Percentiles rank a stretch among this genome's conserved stretches.
Conservation (phyloP, 2,797 vertebrate species). For the Neopelma chrysocephalum region DNA sequence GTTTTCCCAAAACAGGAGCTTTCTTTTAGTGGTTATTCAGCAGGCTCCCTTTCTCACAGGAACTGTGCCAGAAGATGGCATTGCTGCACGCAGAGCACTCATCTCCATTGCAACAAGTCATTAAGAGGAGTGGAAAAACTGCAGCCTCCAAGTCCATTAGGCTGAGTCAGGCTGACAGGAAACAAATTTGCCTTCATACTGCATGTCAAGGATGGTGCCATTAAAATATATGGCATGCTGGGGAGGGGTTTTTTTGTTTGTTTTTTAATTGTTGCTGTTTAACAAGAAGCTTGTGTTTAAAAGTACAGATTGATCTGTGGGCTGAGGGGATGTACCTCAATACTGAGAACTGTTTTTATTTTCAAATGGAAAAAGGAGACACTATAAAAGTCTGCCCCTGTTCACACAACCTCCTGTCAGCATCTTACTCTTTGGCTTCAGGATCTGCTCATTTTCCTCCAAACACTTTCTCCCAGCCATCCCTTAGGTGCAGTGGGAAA, state of each 20-base stretch:
- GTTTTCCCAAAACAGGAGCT: constrained; percentile 27
- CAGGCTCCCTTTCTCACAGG: constrained; percentile 61
- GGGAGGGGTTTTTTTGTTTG: not conserved
- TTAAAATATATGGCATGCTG: constrained; percentile 10
- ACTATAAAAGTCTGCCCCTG: not conserved
- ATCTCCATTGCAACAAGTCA: constrained; percentile 60
- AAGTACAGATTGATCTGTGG: not conserved
- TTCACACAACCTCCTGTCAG: not conserved
- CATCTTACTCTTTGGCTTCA: not conserved
- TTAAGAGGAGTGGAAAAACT: constrained; percentile 49
- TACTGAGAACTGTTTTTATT: not conserved
- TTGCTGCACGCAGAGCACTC: constrained; percentile 44
- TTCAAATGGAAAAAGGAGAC: not conserved
- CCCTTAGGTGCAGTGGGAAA: not conserved
- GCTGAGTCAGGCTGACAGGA: constrained; percentile 45
- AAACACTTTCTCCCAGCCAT: not conserved
- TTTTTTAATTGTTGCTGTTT: not conserved
- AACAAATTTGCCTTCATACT: constrained; percentile 23
- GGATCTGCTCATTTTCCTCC: not conserved
- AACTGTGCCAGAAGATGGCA: constrained; percentile 73
- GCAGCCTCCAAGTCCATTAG: constrained; percentile 57
- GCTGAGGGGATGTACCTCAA: not conserved
- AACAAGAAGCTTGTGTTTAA: constrained; percentile 33
- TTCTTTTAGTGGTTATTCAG: constrained; percentile 38
- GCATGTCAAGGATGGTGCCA: not conserved